Base-by-base conservation (phyloP, 1,140 invertebrate genomes). In the Pseudomyrmex cubaensis region DNA sequence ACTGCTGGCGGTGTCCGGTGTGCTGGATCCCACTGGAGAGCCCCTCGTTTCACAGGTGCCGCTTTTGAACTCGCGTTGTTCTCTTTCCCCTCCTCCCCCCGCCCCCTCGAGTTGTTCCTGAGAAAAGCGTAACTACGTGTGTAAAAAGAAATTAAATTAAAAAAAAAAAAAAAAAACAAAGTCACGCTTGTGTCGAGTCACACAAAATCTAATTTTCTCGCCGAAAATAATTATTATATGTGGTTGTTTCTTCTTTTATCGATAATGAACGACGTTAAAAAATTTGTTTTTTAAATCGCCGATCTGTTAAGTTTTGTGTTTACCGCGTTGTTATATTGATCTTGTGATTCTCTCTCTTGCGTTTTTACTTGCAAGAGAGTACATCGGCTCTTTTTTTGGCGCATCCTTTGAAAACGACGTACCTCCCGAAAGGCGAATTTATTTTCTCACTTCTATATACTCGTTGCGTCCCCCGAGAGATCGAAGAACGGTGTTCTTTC, bases 1-100 rank as follows among this genome's bases (percentile, higher is more conserved):
- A 92, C 90, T 92, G 90, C 91, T 92, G 91, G 90, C 89, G 85
- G 90, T 91, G 89, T 92, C 89, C 35, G 85, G 84, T 85, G 82
- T 69, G 72, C 62, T 73, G 35, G 2, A 82, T 20, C 1, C 35
- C 12, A 50, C 25, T 25, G 25, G 25, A 25, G 25, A 35, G 35
- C 35, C 35, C 35, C 7, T 35, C 35, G 35, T 35, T 35, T 7
- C 35, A 20, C 35, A 35, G 35, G 3, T 7, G 35, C 35, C 35
- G 17, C 57, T 10, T 0, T 10, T 0, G 10, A 46, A 20, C 10
- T 17, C 25, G 9, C 10, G 52, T 62, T 25, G 62, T 61, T 20
- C 78, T 50, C 20, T 2, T 20, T 20, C 17, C 12, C 2, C 17
- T 12, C 22, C 20, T 17, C 20, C 35, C 62, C 5, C 35, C 35